These are phyloP conservation scores for Hymenochirus boettgeri DNA, from an alignment of 2,113 vertebrate species.

Conservation along the genomic window DNA sequence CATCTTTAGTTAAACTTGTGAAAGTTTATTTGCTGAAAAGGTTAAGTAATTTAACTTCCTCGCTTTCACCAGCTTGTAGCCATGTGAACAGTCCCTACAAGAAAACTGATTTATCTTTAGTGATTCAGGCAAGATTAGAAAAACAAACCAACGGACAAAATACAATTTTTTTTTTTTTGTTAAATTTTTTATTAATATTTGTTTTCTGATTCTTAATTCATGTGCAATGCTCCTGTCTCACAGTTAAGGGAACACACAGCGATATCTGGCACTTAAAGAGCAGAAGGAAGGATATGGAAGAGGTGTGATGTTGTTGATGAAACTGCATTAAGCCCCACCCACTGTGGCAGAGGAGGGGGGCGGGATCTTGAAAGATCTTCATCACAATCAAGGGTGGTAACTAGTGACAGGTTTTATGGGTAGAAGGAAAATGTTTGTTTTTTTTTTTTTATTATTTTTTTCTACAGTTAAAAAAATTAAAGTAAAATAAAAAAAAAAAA, in stretches of 20 bases:
- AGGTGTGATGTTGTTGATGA: neutral
- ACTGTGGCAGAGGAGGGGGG: neutral
- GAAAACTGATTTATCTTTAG: too few species aligned
- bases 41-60: too few species aligned
- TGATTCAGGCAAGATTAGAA: too few species aligned
- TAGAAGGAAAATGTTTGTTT: slow-evolving; percentile 15
- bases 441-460: slow-evolving; percentile 30
- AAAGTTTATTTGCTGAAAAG: too few species aligned
- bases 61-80: too few species aligned
- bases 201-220: slow-evolving; percentile 22
- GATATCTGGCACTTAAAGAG: slow-evolving; percentile 41
- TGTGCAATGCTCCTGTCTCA: slow-evolving; percentile 39
- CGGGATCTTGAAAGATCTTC: neutral
- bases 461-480: slow-evolving; percentile 33
- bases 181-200: slow-evolving; percentile 40
- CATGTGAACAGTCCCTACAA: too few species aligned
- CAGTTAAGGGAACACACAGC: slow-evolving; percentile 39
- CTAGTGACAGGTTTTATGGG: slow-evolving; percentile 18
- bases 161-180: slow-evolving; percentile 36
- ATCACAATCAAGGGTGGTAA: slow-evolving; percentile 27
- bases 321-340: slow-evolving; percentile 9
- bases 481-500: too few species aligned
- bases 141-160: too few species aligned
- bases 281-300: slow-evolving; percentile 21
- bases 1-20: too few species aligned